Base-by-base conservation (phyloP, 2,113 vertebrate species). In the Epinephelus lanceolatus region DNA sequence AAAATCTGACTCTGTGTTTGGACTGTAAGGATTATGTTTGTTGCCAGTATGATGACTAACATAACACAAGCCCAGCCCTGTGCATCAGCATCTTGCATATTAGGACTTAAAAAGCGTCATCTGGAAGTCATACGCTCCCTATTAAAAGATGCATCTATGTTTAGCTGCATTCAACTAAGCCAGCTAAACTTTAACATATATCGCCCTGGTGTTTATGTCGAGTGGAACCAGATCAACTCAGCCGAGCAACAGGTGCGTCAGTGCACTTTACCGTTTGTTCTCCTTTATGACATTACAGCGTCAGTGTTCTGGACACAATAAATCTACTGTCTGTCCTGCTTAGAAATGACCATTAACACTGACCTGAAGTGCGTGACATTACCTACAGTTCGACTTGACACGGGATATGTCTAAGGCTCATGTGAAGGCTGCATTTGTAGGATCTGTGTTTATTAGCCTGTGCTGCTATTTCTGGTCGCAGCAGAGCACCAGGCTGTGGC, bases 381-480 rank as follows among this genome's bases (percentile, higher is more conserved):
- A 61, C 30, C 21, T 65, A 33, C 17, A 30, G 60, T 89, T 81
- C 45, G 75, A 69, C 55, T 60, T 61, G 57, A n/a, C 49, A 1
- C 57, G 67, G 60, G 69, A 76, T 72, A 63, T 75, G 47, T 85
- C 25, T 68, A 4, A 53, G 3, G 72, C 72, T 62, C 1, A 51
- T 52, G 71, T 63, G 51, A 78, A 87, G 80, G 57, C 63, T 70
- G 62, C 42, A 18, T 88, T 83, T 75, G 74, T 68, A 75, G 47
- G 76, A 78, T 81, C 56, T 77, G 33, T 17, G 67, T 89, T 90
- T 91, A 86, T 89, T 87, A 80, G 85, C 85, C 47, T 27, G 62
- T 66, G 85, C 42, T 89, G 81, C 91, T 92, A 89, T 93, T 93
- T 89, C 77, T 89, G 88, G 74, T 67, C 13, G 19, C 59, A 81